Evolutionary conservation across 2,888 invertebrate species (phyloP), one percentile per base, ranked within the genome.

Genomic region (Parthenolecanium corni): DNA sequence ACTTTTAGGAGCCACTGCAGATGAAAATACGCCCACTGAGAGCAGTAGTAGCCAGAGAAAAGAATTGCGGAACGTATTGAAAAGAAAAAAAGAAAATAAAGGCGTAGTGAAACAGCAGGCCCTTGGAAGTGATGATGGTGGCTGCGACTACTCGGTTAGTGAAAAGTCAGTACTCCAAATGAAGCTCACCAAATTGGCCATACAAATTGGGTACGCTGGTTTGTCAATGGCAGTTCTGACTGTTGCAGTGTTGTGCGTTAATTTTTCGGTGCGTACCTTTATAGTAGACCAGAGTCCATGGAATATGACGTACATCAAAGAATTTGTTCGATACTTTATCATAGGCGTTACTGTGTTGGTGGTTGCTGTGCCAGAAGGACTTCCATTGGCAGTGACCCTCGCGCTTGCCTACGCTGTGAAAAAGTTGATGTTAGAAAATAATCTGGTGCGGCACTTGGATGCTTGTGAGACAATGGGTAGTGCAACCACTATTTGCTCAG

Each of bases 381-480:
- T 82, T 46, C 81, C 81, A 42, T 71, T 82, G 44, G 81, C 81
- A 66, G 80, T 82, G 52, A 82, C 81, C 0, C 72, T 82, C 25
- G 78, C 80, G 3, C 72, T 81, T 38, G 81, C 81, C 36, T 82
- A 81, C 70, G 80, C 81, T 66, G 81, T 81, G 67, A 79, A 80
- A 68, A 77, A 79, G 76, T 80, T 81, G 80, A 80, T 80, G 79
- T 72, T 76, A 67, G 80, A 82, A 70, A 81, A 81, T 71, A 81
- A 80, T 70, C 72, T 81, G 68, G 81, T 82, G 36, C 74, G 81
- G 42, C 81, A 82, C 71, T 73, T 81, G 71, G 80, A 82, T 70
- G 81, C 81, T 5, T 82, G 81, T 71, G 81, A 82, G 70, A 82
- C 81, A 0, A 81, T 81, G 81, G 81, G 81, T 61, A 81, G 80